These are phyloP conservation scores for Lophotriccus pileatus DNA, from an alignment of 2,797 vertebrate genomes.

Conservation along the genomic window DNA sequence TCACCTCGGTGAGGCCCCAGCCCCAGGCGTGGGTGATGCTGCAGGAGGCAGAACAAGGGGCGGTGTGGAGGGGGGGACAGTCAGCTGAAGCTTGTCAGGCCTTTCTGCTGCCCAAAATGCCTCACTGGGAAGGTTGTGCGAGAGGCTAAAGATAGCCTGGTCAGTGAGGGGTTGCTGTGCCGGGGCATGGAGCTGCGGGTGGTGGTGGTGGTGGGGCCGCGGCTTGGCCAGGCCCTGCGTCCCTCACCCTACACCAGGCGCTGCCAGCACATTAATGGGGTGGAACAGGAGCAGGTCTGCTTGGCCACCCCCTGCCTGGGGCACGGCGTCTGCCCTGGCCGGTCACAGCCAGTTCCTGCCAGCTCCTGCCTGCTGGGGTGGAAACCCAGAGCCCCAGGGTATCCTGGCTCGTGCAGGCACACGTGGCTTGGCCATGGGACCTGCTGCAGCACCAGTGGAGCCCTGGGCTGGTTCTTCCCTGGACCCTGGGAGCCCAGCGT, in stretches of 20 bases:
- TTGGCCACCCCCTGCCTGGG: not conserved
- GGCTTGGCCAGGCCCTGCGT: not conserved
- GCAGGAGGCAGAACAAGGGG: fast-evolving
- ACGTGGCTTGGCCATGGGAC: not conserved
- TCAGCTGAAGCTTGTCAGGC: not conserved
- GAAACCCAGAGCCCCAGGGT: not conserved
- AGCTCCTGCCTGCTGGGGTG: not conserved
- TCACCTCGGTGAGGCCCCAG: slow-evolving; percentile 88
- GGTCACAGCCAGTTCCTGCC: fast-evolving
- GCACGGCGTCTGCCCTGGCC: not conserved
- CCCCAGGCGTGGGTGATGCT: fast-evolving
- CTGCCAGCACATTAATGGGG: not conserved
- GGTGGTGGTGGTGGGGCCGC: not conserved
- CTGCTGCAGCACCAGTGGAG: not conserved
- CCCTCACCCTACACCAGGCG: not conserved
- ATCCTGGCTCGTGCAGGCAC: not conserved
- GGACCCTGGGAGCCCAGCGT: fast-evolving
- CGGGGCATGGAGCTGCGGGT: not conserved
- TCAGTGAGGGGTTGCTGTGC: not conserved
- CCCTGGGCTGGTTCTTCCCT: not conserved
- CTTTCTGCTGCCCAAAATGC: not conserved
- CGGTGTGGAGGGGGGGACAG: no score
- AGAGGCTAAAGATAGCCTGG: not conserved
- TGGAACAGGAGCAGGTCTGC: not conserved
- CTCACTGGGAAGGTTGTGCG: not conserved